These are phyloP conservation scores for Caenorhabditis zanzibari DNA, from an alignment of 2,888 invertebrate species.

Conservation along the genomic window DNA sequence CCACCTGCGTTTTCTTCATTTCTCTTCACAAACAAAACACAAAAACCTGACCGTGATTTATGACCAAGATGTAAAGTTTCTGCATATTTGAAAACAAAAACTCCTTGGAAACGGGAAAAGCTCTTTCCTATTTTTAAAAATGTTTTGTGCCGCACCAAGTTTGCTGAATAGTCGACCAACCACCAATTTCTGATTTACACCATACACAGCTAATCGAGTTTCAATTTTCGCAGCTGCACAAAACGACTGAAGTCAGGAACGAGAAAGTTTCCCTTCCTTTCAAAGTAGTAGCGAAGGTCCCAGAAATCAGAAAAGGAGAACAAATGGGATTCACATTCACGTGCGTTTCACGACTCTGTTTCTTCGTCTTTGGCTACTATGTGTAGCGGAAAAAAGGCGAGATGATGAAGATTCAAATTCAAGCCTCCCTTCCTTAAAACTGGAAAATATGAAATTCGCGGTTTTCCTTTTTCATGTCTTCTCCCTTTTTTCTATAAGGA, in stretches of 20 bases:
- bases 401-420: conserved; percentile 17
- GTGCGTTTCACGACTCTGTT: conserved; percentile 40
- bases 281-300: conserved; percentile 2
- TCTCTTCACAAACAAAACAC: conserved; percentile 41
- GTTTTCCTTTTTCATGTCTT: background rate
- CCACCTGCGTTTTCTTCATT: background rate
- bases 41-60: conserved; percentile 43
- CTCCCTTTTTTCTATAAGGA: background rate
- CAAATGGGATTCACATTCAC: conserved; percentile 25
- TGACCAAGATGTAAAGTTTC: conserved; percentile 15
- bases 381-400: conserved; percentile 23
- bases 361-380: conserved; percentile 4
- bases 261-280: background rate
- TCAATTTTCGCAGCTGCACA: conserved; percentile 8
- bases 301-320: conserved; percentile 1
- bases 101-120: conserved; percentile 28
- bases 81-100: conserved; percentile 12
- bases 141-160: background rate
- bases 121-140: background rate
- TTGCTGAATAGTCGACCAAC: conserved; percentile 4
- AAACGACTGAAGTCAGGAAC: background rate
- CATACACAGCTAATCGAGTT: conserved; percentile 18
- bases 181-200: conserved; percentile 17
- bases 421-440: background rate
- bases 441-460: conserved; percentile 27